Evolutionary conservation across 2,888 invertebrate species (phyloP), one percentile per base, ranked within the genome.

Genomic region (Ormyrus labotus): DNA sequence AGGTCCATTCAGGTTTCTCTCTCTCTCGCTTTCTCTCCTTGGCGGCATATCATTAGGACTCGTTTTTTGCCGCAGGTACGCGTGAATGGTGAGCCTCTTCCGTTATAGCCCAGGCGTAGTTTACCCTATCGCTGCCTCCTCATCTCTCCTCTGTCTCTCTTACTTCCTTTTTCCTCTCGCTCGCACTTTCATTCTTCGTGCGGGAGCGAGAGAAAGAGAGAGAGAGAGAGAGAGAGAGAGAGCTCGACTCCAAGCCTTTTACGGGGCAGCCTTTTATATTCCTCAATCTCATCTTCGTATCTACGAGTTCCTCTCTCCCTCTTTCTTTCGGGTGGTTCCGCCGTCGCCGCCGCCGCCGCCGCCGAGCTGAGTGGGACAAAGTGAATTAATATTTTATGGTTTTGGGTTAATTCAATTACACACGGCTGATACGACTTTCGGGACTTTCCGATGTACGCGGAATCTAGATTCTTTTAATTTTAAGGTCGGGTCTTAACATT

Each of bases 41-140:
- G 70, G 69, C 85, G 86, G 89, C 90, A 90, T 90, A 89, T 90
- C 90, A 90, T 90, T 90, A 90, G 89, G 87, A 87, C 87, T 83
- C 88, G 86, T 86, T 89, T 89, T 87, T 34, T 34, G 34, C 34
- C 34, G 34, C 89, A 89, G 88, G 89, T 89, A 88, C 86, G 85
- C 84, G 87, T 89, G 88, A 89, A 90, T 90, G 90, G 89, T 83
- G 82, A 85, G 84, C 51, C 85, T 86, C 85, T 85, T 86, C 82
- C 34, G 34, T 34, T 34, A 34, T 34, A 34, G 34, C 34, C 34
- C 34, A 34, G 34, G 34, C 34, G 34, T 34, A 34, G 34, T 34
- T 34, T 34, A 34, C 34, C 34, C 34, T 34, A 34, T 34, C 34
- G 34, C 34, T 34, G 34, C 34, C 34, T 34, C 34, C 34, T 61